A percentile compares a stretch with the other conserved stretches of the same genome.
These are phyloP conservation scores for Nymphalis io DNA, from an alignment of 1,140 invertebrate species.

Conservation along the genomic window DNA sequence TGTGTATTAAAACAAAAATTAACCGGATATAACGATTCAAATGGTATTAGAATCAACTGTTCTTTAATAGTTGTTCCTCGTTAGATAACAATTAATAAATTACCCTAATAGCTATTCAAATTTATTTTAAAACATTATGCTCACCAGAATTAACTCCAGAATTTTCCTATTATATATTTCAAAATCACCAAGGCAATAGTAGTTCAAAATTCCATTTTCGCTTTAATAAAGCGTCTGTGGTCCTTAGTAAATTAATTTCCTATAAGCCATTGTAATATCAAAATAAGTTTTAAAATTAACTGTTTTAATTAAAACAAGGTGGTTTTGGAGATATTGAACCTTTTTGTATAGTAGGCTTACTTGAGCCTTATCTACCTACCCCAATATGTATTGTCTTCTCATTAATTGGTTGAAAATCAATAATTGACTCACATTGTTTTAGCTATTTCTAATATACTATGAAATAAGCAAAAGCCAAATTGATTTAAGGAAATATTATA, in stretches of 20 bases:
- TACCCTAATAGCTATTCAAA: no score
- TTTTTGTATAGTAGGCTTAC: background rate
- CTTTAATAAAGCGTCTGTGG: conserved; percentile 32
- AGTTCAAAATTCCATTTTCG: conserved; percentile 36
- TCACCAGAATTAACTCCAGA: background rate
- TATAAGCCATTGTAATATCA: conserved; percentile 42
- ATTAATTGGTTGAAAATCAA: no score
- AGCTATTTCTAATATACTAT: no score
- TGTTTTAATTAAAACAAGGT: conserved; percentile 42
- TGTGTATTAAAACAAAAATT: no score
- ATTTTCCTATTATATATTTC: background rate
- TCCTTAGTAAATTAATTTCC: conserved; percentile 43
- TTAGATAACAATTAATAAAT: no score
- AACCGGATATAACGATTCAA: no score
- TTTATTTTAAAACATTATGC: no score
- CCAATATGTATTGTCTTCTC: background rate
- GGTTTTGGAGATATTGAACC: conserved; percentile 10
- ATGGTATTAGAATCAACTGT: no score
- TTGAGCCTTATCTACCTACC: background rate
- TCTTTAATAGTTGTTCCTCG: no score
- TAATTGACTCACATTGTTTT: no score
- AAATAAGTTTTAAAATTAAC: conserved; percentile 38
- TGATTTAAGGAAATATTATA: no score
- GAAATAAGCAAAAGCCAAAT: no score
- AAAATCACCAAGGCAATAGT: conserved; percentile 8